Evolutionary conservation across 2,113 vertebrate genomes (phyloP), one percentile per base, ranked within the genome.

Genomic region (Formicarius rufipectus): DNA sequence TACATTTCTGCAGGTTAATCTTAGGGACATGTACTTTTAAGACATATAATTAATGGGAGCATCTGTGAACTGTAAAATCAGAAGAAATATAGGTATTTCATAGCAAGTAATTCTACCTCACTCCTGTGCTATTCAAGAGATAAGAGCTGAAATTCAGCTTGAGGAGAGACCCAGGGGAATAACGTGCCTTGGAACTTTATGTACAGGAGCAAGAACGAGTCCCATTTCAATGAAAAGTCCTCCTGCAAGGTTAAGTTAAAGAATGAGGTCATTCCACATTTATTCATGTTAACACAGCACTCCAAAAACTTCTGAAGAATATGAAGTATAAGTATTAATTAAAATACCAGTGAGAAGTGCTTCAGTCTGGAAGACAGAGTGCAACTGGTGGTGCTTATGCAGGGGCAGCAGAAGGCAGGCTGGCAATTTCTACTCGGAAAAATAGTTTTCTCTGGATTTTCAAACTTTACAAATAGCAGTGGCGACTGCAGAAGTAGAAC

Each of bases 221-320:
- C 67, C 59, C 16, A 66, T 82, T 91, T 93, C 69, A 94, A 58
- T 64, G 91, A 60, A 56, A 94, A 90, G 30, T 50, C 63, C 60
- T 92, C 68, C 68, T 45, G 18, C 95, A 96, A 95, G 90, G 90
- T 94, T 95, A 84, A 33, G 25, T 40, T 86, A 90, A 92, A 94
- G 83, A 90, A 90, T 67, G 52, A 92, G 75, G 68, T 95, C 37
- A 59, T 89, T 78, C 81, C 83, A 88, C 79, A 71, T 80, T 96
- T 92, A 89, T 84, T 81, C 35, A 15, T 31, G 44, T 72, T 84
- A 92, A 62, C 27, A 59, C 11, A 88, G 68, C 19, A 37, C 64
- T 93, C 47, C 47, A 74, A 88, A 86, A 90, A 3, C 35, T 97
- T 56, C 59, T 44, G 39, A 75, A 88, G 72, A 86, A 64, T 45